Base-by-base conservation (phyloP, 2,113 vertebrate species). In the Mustela nigripes region DNA sequence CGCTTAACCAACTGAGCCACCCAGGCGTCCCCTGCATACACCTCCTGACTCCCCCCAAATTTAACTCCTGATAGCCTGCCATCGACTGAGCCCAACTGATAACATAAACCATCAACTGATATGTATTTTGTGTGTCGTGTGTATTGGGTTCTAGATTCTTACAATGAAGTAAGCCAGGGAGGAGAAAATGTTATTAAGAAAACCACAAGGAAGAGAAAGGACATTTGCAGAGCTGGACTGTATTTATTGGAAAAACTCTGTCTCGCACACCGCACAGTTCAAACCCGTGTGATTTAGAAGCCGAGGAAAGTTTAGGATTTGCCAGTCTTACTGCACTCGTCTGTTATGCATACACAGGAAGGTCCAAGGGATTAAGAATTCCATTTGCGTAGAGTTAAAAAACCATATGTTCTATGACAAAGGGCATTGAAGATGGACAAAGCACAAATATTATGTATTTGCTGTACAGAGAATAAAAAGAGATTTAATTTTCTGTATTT, bases 401-500 rank as follows among this genome's bases (percentile, higher is more conserved):
- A 99, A 99, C 98, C 99, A 99, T 99, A 99, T 99, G 99, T 99
- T 99, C 99, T 99, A 99, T 99, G 98, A 99, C 99, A 99, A 99
- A 99, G 95, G 99, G 99, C 99, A 99, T 99, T 99, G 99, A 99
- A 99, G 98, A 98, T 97, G 99, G 99, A 99, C 99, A 99, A 99
- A 99, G 99, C 99, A 99, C 99, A 99, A 99, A 99, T 99, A 99
- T 99, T 99, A 99, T 99, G 99, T 99, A 99, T 99, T 99, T 99
- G 99, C 99, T 99, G 99, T 99, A 99, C 99, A 99, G 99, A 99
- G 99, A 99, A 99, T 99, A 99, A 98, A 99, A 99, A 99, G 99
- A 99, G 99, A 99, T 99, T 99, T 99, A 99, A 99, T 99, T 99
- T 99, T 99, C 99, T 99, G 99, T 99, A 99, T 99, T 99, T 99